Conservation (phyloP, 2,797 vertebrate genomes). For the Arnoldichthys spilopterus region DNA sequence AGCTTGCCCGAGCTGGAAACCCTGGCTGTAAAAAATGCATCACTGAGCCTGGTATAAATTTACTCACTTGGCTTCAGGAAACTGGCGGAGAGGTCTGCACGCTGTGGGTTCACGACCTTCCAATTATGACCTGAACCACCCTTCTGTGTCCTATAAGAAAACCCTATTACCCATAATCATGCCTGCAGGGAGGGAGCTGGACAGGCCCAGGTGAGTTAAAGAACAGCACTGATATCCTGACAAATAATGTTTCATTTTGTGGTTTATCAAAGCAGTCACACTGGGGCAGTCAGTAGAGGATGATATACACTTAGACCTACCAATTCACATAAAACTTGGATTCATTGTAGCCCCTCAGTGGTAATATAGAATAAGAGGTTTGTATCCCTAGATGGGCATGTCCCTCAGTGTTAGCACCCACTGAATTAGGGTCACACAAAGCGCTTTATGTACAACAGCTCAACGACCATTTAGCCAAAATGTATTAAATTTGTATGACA, state of each 20-base stretch:
- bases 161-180: conserved; percentile 63
- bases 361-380: too few species aligned
- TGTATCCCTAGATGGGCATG: too few species aligned
- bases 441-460: too few species aligned
- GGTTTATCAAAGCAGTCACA: not conserved
- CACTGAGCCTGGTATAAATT: too few species aligned
- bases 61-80: conserved; percentile 44
- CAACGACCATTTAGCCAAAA: too few species aligned
- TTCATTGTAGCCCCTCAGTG: too few species aligned
- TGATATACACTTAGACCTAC: too few species aligned
- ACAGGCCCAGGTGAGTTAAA: conserved; percentile 45
- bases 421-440: too few species aligned
- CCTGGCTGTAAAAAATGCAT: not conserved
- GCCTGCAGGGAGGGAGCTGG: conserved; percentile 36
- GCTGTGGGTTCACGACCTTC: conserved; percentile 34
- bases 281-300: too few species aligned
- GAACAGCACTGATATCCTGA: not conserved
- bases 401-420: too few species aligned
- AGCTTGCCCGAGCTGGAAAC: not conserved
- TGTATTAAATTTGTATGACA: too few species aligned
- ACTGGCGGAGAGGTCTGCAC: conserved; percentile 46
- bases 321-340: too few species aligned
- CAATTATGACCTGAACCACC: conserved; percentile 31
- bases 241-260: not conserved
- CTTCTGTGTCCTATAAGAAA: conserved; percentile 48